Evolutionary conservation across 2,113 vertebrate genomes (phyloP).

Genomic region (Pogonocichla stellata): DNA sequence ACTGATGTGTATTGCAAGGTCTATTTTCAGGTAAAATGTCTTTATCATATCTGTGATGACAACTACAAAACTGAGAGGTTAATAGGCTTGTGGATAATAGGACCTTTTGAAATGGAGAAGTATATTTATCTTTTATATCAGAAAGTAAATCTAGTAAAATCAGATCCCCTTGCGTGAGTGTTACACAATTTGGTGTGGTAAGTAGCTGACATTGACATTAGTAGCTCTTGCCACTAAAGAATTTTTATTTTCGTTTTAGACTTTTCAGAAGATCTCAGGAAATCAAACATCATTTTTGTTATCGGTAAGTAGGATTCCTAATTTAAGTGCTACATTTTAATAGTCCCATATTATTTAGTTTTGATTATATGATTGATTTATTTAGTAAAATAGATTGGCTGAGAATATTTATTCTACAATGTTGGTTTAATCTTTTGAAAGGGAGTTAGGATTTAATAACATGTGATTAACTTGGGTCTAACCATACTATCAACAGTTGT

Average conservation of each 20-base stretch:
- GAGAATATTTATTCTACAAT: background rate
- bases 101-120: background rate
- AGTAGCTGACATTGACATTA: background rate
- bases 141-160: background rate
- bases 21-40: background rate
- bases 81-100: background rate
- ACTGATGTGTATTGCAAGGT: background rate
- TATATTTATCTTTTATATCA: background rate
- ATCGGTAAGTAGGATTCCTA: slow-evolving; percentile 81
- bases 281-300: slow-evolving; percentile 90
- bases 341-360: background rate
- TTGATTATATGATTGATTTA: background rate
- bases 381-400: background rate
- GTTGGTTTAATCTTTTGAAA: background rate
- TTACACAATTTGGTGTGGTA: background rate
- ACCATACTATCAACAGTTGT: background rate
- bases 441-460: background rate
- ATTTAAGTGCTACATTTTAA: background rate
- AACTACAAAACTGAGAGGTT: background rate
- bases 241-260: slow-evolving; percentile 66
- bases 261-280: slow-evolving; percentile 82
- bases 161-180: background rate
- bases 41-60: background rate
- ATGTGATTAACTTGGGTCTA: background rate
- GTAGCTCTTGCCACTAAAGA: slow-evolving; percentile 2